phyloP scores from a whole-genome alignment of 2,113 vertebrate genomes.

The Aythya baeri region DNA sequence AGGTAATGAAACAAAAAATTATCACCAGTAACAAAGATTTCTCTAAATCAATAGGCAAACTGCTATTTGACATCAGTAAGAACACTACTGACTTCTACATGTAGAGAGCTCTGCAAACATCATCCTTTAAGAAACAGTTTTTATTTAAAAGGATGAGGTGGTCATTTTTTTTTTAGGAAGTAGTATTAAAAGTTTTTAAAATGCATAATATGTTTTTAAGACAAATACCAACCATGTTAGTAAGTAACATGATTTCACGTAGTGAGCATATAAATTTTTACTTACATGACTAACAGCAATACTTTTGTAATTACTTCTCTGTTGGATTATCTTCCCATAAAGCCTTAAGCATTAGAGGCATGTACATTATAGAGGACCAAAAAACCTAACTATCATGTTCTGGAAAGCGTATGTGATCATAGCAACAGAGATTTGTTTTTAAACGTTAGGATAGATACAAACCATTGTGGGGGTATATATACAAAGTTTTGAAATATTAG shows the following conservation, averaged over 20 bases:
- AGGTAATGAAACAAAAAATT: not conserved
- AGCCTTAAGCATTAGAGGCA: not conserved
- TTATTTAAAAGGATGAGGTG: not conserved
- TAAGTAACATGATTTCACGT: not conserved
- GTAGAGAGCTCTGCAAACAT: not conserved
- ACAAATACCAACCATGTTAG: not conserved
- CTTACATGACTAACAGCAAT: not conserved
- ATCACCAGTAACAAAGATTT: not conserved
- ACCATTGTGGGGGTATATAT: not conserved
- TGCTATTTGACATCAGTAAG: not conserved
- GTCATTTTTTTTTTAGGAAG: not conserved
- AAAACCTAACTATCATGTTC: conserved; percentile 19
- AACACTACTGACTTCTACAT: not conserved
- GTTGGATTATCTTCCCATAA: conserved; percentile 18
- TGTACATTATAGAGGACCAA: not conserved
- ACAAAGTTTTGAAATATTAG: conserved; percentile 40
- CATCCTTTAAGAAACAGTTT: not conserved
- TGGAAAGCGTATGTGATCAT: not conserved
- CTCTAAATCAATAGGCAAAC: not conserved
- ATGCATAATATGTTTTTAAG: not conserved
- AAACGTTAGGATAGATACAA: conserved; percentile 5
- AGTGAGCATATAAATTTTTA: not conserved
- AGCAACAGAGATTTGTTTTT: not conserved
- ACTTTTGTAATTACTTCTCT: not conserved
- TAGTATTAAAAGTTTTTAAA: not conserved